These are phyloP conservation scores for Taurulus bubalis DNA, from an alignment of 2,113 vertebrate species.

Conservation along the genomic window DNA sequence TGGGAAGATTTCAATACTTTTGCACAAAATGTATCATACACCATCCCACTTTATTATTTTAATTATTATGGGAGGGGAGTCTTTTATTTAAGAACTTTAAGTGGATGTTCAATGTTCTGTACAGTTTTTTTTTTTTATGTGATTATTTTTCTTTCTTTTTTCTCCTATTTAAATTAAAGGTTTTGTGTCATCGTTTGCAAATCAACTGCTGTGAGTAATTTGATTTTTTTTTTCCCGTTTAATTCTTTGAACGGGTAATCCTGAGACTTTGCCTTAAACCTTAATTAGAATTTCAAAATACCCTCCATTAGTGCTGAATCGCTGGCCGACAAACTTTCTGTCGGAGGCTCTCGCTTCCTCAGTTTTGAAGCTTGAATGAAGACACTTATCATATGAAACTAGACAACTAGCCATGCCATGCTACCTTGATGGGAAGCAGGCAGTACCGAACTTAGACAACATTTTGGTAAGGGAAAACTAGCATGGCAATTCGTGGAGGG, in stretches of 20 bases:
- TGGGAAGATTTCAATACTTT: slow-evolving; percentile 78
- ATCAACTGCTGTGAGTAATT: slow-evolving; percentile 45
- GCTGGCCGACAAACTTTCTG: background rate
- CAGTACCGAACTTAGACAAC: background rate
- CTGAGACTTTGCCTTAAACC: background rate
- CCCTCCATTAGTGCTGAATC: background rate
- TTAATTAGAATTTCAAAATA: background rate
- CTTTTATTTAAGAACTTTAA: slow-evolving; percentile 85
- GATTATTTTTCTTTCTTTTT: slow-evolving; percentile 50
- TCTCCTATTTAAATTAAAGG: slow-evolving; percentile 87
- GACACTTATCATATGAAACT: background rate
- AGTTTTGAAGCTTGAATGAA: background rate
- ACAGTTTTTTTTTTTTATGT: slow-evolving; percentile 85
- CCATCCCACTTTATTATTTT: slow-evolving; percentile 75
- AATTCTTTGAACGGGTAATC: background rate
- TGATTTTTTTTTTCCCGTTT: slow-evolving; percentile 24
- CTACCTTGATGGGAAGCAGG: background rate
- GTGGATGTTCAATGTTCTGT: slow-evolving; percentile 85
- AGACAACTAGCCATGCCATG: background rate
- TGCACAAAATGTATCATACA: slow-evolving; percentile 84
- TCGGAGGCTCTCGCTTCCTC: background rate
- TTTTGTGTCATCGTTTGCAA: slow-evolving; percentile 84
- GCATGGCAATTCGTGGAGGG: background rate
- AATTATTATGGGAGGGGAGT: slow-evolving; percentile 57
- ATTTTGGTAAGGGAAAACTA: background rate